Evolutionary conservation across 1,140 invertebrate genomes (phyloP), one percentile per base, ranked within the genome.

Genomic region (Hormaphis cornu): DNA sequence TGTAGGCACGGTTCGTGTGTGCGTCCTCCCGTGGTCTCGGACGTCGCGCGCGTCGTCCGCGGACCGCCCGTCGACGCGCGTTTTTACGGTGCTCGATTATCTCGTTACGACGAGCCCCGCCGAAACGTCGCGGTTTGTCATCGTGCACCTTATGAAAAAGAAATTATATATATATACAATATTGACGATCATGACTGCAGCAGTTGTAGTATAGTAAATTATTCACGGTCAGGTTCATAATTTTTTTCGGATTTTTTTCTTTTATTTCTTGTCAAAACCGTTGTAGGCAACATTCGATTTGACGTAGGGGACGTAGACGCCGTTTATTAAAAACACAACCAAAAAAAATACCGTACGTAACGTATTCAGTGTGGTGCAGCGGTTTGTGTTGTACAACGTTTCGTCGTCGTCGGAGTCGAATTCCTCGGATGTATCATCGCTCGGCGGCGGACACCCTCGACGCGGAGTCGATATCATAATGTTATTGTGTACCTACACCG

Each of bases 21-120:
- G 42, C 35, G 44, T 18, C 28, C 40, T 33, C n/a, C n/a, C n/a
- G 42, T 35, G 61, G 61, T 48, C 46, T 44, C 46, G 37, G 58
- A 63, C 58, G 40, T 42, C 12, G 33, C 24, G 3, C 53, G n/a
- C 2, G 20, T 16, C 54, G 24, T n/a, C 20, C 33, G 26, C 24
- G 30, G 61, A 66, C 61, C 61, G 28, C 61, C 61, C 44, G 61
- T 46, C 28, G 61, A 48, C 44, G 40, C 44, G 40, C 35, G 44
- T 50, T 48, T 66, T 63, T 66, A 50, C 44, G 44, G 18, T 66
- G 44, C 61, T 66, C 61, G 61, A 66, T 66, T 66, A 66, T 66
- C 61, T 66, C 50, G 59, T 66, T 66, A 66, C 44, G 44, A 66
- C 61, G 44, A 28, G 16, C n/a, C n/a, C n/a, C n/a, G n/a, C 44